A percentile compares a stretch with the other conserved stretches of the same genome.
Evolutionary conservation across 2,888 invertebrate species (phyloP).

Genomic region (Tetropium fuscum): DNA sequence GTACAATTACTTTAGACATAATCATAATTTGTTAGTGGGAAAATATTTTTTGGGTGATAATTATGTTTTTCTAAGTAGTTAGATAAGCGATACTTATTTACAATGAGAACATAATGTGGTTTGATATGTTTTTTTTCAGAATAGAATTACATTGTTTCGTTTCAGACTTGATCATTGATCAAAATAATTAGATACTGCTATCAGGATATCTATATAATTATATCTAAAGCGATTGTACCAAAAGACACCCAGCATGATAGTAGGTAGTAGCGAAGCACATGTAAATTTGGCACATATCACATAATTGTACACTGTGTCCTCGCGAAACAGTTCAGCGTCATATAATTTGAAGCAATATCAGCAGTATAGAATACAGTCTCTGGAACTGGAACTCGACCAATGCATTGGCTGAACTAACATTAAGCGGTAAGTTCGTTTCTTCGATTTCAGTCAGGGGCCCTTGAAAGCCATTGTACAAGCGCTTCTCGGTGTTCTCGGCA

Average conservation of each 20-base stretch:
- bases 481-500: conserved; percentile 56
- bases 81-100: too few relatives aligned
- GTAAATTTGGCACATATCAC: conserved; percentile 65
- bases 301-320: conserved; percentile 56
- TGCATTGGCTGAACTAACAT: conserved; percentile 48
- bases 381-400: conserved; percentile 34
- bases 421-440: conserved; percentile 51
- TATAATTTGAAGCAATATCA: conserved; percentile 58
- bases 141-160: too few relatives aligned
- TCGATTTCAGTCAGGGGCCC: conserved; percentile 75
- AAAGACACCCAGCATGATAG: conserved; percentile 40
- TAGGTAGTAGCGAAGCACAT: conserved; percentile 63
- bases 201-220: too few relatives aligned
- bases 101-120: too few relatives aligned
- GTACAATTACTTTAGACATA: conserved; percentile 29
- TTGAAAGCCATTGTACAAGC: conserved; percentile 70
- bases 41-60: too few relatives aligned
- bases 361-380: conserved; percentile 48
- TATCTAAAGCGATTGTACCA: conserved; percentile 16
- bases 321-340: conserved; percentile 54
- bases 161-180: too few relatives aligned
- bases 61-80: too few relatives aligned
- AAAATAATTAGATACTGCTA: too few relatives aligned
- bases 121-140: too few relatives aligned
- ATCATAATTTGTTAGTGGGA: too few relatives aligned